Base-by-base conservation (phyloP, 2,797 vertebrate genomes). In the Amblyraja radiata region DNA sequence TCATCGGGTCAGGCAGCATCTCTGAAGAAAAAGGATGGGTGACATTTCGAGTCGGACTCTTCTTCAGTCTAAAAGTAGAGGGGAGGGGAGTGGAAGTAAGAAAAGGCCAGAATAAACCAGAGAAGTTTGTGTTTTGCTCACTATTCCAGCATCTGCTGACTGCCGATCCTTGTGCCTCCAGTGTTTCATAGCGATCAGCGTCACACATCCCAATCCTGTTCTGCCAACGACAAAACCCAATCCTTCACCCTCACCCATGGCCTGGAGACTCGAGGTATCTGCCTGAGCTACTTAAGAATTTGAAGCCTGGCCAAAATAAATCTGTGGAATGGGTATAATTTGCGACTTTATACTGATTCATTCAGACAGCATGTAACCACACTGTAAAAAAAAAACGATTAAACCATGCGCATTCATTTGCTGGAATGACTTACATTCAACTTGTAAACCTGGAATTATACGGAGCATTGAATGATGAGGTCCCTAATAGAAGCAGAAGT, bases 381-480 rank as follows among this genome's bases (percentile, higher is more conserved):
- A 76, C 90, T 92, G 90, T 92, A 58, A 76, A 92, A 92, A 91
- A 58, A 91, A 76, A 54, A 0, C 90, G 46, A 92, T 92, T 76
- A 76, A 25, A 76, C 39, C 46, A 71, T 39, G 46, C 90, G 54
- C 23, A 54, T 92, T 76, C 71, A 92, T 92, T 92, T 92, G 90
- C 36, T 92, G 36, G 39, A 76, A 54, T 58, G 39, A 71, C 71
- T 88, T 73, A 76, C 71, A 73, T 92, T 92, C 90, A 88, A 14
- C 90, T 92, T 73, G 73, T 73, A 92, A 91, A 76, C 68, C 71
- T 92, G 46, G 28, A 92, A 92, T 92, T 76, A 92, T 92, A 92
- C 36, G n/a, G 90, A 92, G 36, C 90, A 58, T 92, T 92, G 90
- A 92, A 92, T 92, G 90, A 92, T 92, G 90, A 92, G 71, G 25